Percentiles rank a stretch among this genome's conserved stretches.
These are phyloP conservation scores for Rhabdomys dilectus DNA, from an alignment of 2,113 vertebrate genomes.

Conservation along the genomic window DNA sequence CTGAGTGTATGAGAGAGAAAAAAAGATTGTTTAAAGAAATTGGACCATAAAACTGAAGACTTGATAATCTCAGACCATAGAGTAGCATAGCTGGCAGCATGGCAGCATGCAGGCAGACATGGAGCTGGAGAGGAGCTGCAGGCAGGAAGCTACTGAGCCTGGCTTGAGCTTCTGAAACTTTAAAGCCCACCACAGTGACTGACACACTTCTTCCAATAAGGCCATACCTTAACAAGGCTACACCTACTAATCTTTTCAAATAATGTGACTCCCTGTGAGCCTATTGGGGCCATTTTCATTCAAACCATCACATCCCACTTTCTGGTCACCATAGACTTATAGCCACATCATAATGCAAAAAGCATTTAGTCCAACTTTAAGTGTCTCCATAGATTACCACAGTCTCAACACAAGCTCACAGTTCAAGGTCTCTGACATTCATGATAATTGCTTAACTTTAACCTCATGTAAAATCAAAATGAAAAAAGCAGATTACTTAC, in stretches of 20 bases:
- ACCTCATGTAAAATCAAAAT: no score
- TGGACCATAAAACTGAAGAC: neutral
- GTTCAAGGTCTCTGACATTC: no score
- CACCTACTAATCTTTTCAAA: neutral
- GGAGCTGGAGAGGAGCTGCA: neutral
- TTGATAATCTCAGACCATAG: neutral
- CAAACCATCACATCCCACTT: neutral
- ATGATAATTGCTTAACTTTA: no score
- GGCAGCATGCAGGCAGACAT: neutral
- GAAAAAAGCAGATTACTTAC: no score
- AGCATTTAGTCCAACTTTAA: no score
- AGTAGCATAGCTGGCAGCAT: neutral
- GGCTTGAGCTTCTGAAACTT: neutral
- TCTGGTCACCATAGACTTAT: no score
- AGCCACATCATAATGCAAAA: no score
- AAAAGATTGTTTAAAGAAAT: conserved; percentile 5
- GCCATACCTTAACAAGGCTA: neutral
- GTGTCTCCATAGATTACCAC: no score
- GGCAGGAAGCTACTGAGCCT: neutral
- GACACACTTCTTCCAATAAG: neutral
- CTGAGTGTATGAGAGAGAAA: neutral
- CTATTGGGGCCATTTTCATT: neutral
- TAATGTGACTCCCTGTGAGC: neutral
- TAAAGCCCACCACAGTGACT: neutral
- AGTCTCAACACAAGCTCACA: no score